Evolutionary conservation across 2,113 vertebrate genomes (phyloP).

Genomic region (Calcarius ornatus): DNA sequence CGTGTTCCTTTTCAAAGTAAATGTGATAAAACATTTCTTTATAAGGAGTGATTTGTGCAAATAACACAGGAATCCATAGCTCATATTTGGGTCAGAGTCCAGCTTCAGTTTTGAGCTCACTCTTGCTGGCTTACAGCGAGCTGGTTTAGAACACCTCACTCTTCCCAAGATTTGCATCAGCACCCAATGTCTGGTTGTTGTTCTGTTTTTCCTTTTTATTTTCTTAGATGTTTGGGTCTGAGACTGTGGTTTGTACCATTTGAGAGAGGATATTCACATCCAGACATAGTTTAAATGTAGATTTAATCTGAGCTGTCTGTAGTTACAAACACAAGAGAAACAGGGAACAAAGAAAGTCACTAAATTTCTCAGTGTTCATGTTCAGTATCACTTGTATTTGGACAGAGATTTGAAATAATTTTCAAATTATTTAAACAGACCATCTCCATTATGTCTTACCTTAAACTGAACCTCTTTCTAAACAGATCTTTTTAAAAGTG

Average conservation of each 20-base stretch:
- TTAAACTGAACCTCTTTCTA: neutral
- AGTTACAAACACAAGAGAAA: neutral
- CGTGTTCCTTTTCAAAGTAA: neutral
- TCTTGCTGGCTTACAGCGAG: neutral
- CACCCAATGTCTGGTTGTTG: neutral
- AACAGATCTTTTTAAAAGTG: neutral
- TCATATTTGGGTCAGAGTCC: neutral
- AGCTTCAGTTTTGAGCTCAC: neutral
- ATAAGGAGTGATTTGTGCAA: neutral
- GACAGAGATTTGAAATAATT: neutral
- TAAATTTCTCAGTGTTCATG: neutral
- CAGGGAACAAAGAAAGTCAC: neutral
- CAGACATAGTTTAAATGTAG: neutral
- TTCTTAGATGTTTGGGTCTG: neutral
- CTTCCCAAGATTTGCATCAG: neutral
- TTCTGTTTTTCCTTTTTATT: neutral
- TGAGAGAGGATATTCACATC: neutral
- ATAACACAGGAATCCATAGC: neutral
- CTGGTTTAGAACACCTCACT: neutral
- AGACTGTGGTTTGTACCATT: neutral
- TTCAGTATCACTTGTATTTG: neutral
- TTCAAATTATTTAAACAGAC: neutral
- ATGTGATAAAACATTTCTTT: neutral
- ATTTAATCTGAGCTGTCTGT: neutral
- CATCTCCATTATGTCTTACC: neutral